A percentile compares a stretch with the other conserved stretches of the same genome.
These are phyloP conservation scores for Ferdinandea cuprea DNA, from an alignment of 2,888 invertebrate species.

Conservation along the genomic window DNA sequence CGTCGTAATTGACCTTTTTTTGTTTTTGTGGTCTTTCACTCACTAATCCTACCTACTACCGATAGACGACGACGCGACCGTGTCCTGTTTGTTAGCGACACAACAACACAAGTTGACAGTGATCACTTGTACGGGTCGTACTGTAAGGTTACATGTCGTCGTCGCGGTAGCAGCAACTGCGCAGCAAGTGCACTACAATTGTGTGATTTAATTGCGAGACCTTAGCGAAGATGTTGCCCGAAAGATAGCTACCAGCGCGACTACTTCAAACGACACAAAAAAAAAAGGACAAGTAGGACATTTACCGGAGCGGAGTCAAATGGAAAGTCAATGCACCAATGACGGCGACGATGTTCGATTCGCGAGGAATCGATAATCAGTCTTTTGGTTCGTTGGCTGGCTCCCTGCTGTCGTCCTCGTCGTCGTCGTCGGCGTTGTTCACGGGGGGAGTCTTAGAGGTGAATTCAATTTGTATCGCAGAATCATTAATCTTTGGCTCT, in stretches of 20 bases:
- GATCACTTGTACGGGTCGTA: slow-evolving; percentile 68
- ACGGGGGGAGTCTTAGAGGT: slow-evolving; percentile 26
- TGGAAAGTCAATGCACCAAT: slow-evolving; percentile 50
- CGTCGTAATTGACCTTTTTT: slow-evolving; percentile 73
- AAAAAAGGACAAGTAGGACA: slow-evolving; percentile 43
- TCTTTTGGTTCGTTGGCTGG: slow-evolving; percentile 10
- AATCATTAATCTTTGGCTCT: slow-evolving; percentile 61
- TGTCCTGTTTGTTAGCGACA: slow-evolving; percentile 66
- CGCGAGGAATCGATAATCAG: slow-evolving; percentile 50
- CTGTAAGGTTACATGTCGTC: slow-evolving; percentile 60
- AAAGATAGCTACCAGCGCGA: slow-evolving; percentile 22
- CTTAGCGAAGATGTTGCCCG: slow-evolving; percentile 25
- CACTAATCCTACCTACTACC: slow-evolving; percentile 28
- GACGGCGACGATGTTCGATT: slow-evolving; percentile 8
- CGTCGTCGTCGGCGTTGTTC: slow-evolving; percentile 1
- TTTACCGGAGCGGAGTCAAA: slow-evolving; percentile 19
- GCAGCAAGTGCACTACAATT: slow-evolving; percentile 69
- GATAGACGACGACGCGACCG: slow-evolving; percentile 14
- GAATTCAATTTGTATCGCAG: slow-evolving; percentile 62
- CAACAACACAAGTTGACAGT: slow-evolving; percentile 67
- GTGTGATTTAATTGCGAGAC: slow-evolving; percentile 68
- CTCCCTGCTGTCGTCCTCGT: neutral
- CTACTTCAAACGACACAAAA: slow-evolving; percentile 2
- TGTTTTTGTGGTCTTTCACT: slow-evolving; percentile 41
- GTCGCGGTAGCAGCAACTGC: slow-evolving; percentile 33